Percentiles rank a stretch among this genome's conserved stretches.
Evolutionary conservation across 1,140 invertebrate species (phyloP).

Genomic region (Drosophila orena): DNA sequence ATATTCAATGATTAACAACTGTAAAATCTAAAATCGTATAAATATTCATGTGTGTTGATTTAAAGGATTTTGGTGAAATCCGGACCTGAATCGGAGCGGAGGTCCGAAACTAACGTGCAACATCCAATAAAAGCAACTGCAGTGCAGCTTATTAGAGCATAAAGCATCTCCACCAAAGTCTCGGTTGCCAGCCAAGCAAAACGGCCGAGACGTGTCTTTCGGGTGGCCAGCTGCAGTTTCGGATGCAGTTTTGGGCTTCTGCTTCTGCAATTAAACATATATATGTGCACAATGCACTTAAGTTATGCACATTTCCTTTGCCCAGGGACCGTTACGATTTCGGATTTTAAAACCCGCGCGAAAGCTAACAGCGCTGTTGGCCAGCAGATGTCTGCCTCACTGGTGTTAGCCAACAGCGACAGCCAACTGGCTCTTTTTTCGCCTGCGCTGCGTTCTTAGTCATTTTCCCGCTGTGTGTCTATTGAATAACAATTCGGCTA

Average conservation of each 20-base stretch:
- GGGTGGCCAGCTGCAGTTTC: constrained; percentile 39
- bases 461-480: background rate
- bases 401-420: constrained; percentile 8
- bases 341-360: constrained; percentile 54
- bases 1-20: constrained; percentile 71
- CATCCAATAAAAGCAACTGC: constrained; percentile 69
- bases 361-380: constrained; percentile 55
- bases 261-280: constrained; percentile 65
- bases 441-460: background rate
- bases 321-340: constrained; percentile 69
- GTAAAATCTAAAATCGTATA: constrained; percentile 64
- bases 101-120: constrained; percentile 73
- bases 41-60: constrained; percentile 57
- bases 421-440: background rate
- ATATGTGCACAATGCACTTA: constrained; percentile 58
- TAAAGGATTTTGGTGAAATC: constrained; percentile 78
- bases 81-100: constrained; percentile 35
- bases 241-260: constrained; percentile 19
- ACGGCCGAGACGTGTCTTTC: constrained; percentile 60
- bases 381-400: constrained; percentile 3
- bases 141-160: constrained; percentile 53
- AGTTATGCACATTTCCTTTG: constrained; percentile 83
- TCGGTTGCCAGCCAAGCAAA: constrained; percentile 67
- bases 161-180: constrained; percentile 24
- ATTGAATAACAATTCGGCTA: background rate